These are phyloP conservation scores for Merops nubicus DNA, from an alignment of 2,113 vertebrate genomes.

Conservation along the genomic window DNA sequence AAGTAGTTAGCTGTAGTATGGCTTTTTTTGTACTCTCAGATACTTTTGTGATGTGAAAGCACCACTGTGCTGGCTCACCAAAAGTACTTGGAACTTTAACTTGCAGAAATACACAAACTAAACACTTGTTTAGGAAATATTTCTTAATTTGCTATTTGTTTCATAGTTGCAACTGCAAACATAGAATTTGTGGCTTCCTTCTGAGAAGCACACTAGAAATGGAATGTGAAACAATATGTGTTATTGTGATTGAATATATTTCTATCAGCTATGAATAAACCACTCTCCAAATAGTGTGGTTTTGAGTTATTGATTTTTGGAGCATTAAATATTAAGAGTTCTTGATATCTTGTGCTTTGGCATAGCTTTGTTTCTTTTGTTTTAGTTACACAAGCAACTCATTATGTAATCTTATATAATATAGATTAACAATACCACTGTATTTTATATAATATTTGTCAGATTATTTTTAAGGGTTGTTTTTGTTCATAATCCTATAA, in stretches of 20 bases:
- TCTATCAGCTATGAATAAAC: constrained; percentile 2
- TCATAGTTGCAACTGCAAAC: background rate
- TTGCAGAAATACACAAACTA: background rate
- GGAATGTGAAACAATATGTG: background rate
- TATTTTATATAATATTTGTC: background rate
- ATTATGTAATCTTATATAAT: background rate
- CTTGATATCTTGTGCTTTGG: background rate
- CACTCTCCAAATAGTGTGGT: background rate
- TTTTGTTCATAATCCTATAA: background rate
- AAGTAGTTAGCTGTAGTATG: background rate
- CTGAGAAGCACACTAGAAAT: background rate
- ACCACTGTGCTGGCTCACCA: background rate
- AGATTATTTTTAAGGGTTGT: background rate
- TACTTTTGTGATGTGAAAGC: background rate
- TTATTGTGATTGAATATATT: background rate
- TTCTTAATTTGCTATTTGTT: background rate
- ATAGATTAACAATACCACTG: background rate
- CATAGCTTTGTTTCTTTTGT: background rate
- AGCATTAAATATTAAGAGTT: background rate
- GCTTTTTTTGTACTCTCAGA: background rate
- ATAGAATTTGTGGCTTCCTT: background rate
- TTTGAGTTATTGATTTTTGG: background rate
- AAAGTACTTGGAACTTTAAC: background rate
- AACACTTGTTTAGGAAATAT: background rate
- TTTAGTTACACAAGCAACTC: background rate